Conservation (phyloP, 2,113 vertebrate genomes). For the Silurus meridionalis region DNA sequence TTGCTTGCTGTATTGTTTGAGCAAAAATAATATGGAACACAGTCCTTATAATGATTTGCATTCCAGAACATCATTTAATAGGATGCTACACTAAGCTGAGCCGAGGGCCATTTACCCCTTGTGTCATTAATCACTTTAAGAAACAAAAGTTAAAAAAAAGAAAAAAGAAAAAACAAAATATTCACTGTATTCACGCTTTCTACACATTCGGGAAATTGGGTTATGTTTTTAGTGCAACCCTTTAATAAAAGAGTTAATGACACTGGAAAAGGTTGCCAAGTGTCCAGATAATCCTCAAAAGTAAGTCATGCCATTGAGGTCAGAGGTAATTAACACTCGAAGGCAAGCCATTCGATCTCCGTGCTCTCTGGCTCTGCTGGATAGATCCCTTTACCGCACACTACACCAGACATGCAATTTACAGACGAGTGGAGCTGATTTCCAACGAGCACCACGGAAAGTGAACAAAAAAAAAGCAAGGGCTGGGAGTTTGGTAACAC, state of each 20-base stretch:
- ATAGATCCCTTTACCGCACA: constrained; percentile 5
- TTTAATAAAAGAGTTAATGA: constrained; percentile 34
- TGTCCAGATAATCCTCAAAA: constrained; percentile 6
- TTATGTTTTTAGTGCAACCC: not conserved
- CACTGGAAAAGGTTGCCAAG: constrained; percentile 3
- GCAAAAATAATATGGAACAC: not conserved
- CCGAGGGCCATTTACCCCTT: not conserved
- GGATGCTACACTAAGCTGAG: not conserved
- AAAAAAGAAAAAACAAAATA: not conserved
- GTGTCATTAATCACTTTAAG: not conserved
- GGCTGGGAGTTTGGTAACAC: constrained; percentile 13
- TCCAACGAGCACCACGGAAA: constrained; percentile 23
- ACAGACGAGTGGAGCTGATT: not conserved
- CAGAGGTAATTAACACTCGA: constrained; percentile 38
- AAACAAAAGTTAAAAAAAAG: not conserved
- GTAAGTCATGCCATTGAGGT: not conserved
- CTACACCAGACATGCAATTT: not conserved
- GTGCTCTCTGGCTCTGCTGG: constrained; percentile 24
- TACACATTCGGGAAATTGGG: not conserved
- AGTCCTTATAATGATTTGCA: not conserved
- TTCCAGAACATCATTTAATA: not conserved
- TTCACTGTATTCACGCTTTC: not conserved
- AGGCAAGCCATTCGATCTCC: constrained; percentile 22
- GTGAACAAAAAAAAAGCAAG: not conserved
- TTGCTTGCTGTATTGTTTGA: not conserved